A percentile compares a stretch with the other conserved stretches of the same genome.
phyloP scores from a whole-genome alignment of 2,888 invertebrate genomes.

The Orthosia cruda region DNA sequence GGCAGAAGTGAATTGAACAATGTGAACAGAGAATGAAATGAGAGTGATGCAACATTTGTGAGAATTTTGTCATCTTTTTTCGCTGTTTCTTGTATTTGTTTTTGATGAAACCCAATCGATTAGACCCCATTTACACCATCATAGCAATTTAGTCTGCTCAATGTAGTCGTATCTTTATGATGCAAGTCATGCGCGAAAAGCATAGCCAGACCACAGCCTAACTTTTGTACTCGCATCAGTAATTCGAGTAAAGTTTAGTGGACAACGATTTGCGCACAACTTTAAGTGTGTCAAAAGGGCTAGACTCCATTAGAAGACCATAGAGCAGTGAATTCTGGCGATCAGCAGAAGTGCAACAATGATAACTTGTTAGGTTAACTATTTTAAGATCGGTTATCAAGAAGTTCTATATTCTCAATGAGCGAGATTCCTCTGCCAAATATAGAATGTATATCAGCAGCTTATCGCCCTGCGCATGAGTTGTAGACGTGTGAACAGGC shows the following conservation, averaged over 20 bases:
- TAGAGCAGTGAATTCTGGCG: conserved; percentile 29
- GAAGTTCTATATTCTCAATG: conserved; percentile 49
- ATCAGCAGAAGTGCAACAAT: conserved; percentile 9
- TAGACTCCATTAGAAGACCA: conserved; percentile 21
- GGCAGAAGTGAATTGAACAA: conserved; percentile 1
- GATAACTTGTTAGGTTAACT: conserved; percentile 40
- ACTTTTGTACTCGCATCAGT: conserved; percentile 34
- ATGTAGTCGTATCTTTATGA: neutral
- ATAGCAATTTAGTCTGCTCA: neutral
- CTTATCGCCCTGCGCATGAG: conserved; percentile 24
- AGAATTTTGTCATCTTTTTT: neutral
- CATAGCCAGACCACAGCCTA: conserved; percentile 10
- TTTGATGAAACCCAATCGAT: neutral
- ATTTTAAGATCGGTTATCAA: conserved; percentile 52
- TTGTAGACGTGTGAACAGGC: conserved; percentile 14
- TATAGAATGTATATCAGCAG: conserved; percentile 46
- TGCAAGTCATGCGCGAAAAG: neutral
- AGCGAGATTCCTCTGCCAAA: conserved; percentile 50
- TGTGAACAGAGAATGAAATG: neutral
- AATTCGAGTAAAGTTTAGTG: conserved; percentile 42
- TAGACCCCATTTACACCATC: neutral
- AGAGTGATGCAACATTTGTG: conserved; percentile 25
- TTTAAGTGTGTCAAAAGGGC: conserved; percentile 25
- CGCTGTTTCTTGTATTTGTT: neutral
- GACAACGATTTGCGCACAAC: conserved; percentile 43